phyloP scores from a whole-genome alignment of 1,140 invertebrate species.

The Drosophila burlai region DNA sequence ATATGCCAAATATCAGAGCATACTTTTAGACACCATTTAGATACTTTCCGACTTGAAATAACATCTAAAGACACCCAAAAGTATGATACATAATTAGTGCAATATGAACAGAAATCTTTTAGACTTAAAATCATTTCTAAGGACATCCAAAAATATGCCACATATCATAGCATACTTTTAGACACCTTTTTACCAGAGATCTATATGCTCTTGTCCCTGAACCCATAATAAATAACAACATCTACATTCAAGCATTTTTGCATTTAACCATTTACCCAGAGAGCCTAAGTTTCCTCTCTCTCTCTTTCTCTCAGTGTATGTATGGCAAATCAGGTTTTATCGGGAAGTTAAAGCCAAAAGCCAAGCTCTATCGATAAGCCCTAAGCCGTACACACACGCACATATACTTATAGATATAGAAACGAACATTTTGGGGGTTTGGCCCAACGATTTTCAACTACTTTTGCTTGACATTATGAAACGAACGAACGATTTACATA shows the following conservation, averaged over 20 bases:
- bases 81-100: background rate
- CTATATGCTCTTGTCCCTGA: background rate
- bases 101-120: background rate
- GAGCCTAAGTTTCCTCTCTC: background rate
- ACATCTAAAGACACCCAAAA: background rate
- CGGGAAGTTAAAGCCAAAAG: constrained; percentile 27
- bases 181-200: background rate
- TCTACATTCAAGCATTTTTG: constrained; percentile 18
- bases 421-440: constrained; percentile 33
- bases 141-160: background rate
- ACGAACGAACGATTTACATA: constrained; percentile 40
- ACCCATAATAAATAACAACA: constrained; percentile 44
- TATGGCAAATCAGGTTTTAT: constrained; percentile 29
- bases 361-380: constrained; percentile 44
- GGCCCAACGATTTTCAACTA: constrained; percentile 53
- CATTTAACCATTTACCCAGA: constrained; percentile 13
- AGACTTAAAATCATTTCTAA: too few relatives aligned
- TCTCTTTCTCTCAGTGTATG: background rate
- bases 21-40: too few relatives aligned
- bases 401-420: constrained; percentile 50
- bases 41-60: too few relatives aligned
- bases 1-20: too few relatives aligned
- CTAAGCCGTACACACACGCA: constrained; percentile 43
- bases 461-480: constrained; percentile 36
- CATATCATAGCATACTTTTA: background rate